Conservation (phyloP, 2,113 vertebrate genomes). For the Lamprologus ornatipinnis region DNA sequence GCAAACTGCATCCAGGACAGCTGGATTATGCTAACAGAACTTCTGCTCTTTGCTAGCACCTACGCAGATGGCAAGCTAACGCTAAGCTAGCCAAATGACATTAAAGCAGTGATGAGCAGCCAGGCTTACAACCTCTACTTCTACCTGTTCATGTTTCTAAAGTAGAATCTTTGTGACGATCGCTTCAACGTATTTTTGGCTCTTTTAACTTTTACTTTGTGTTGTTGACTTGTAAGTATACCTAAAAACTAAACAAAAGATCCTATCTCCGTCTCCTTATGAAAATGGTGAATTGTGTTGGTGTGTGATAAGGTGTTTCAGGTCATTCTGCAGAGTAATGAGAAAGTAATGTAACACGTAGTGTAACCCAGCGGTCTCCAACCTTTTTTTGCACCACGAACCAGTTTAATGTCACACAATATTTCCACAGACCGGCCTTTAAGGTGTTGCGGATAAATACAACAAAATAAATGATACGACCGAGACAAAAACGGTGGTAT, state of each 20-base stretch:
- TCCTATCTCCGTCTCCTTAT: accelerated
- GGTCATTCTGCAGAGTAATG: neutral
- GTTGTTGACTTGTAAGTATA: neutral
- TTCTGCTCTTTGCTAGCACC: neutral
- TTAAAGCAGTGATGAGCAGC: neutral
- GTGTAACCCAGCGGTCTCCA: accelerated
- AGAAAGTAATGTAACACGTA: neutral
- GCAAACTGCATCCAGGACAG: neutral
- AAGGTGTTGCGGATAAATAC: neutral
- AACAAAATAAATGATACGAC: accelerated
- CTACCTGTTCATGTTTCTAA: neutral
- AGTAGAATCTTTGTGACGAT: neutral
- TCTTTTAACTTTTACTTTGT: neutral
- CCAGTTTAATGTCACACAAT: neutral
- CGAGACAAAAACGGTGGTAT: neutral
- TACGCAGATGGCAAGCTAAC: neutral
- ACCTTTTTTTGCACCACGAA: neutral
- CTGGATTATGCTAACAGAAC: neutral
- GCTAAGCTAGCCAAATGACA: accelerated
- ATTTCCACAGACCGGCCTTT: accelerated
- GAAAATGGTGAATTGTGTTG: neutral
- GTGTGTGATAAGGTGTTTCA: neutral
- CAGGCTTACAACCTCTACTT: neutral
- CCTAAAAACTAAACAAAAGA: neutral
- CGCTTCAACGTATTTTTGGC: neutral